phyloP scores from a whole-genome alignment of 2,888 invertebrate genomes.

The Morpho deidamia region DNA sequence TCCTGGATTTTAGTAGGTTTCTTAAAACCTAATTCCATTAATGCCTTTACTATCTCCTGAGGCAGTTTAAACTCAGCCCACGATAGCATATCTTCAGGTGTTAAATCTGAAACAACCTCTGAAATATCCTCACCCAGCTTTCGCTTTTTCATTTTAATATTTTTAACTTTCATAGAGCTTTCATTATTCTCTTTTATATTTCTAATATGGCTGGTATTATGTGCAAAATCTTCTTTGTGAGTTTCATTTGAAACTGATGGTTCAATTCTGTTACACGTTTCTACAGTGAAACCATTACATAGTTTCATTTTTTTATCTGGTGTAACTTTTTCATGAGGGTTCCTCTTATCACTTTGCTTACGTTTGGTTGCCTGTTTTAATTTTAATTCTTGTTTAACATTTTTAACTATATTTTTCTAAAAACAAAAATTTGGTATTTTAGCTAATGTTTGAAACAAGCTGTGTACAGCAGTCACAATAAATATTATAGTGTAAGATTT shows the following conservation, averaged over 20 bases:
- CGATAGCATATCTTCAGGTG: slow-evolving; percentile 70
- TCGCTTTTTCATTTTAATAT: slow-evolving; percentile 33
- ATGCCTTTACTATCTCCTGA: slow-evolving; percentile 82
- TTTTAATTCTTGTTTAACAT: neutral
- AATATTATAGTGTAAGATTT: too few species aligned
- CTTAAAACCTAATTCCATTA: slow-evolving; percentile 86
- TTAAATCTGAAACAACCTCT: slow-evolving; percentile 36
- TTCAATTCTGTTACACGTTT: slow-evolving; percentile 38
- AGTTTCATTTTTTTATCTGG: slow-evolving; percentile 46
- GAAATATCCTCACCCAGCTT: slow-evolving; percentile 50
- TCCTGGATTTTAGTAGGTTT: slow-evolving; percentile 94
- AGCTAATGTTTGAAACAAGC: too few species aligned
- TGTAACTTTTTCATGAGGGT: slow-evolving; percentile 31
- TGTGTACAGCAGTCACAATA: too few species aligned
- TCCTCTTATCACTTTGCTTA: slow-evolving; percentile 18
- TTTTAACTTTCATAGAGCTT: too few species aligned
- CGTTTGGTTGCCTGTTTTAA: neutral
- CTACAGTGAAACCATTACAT: slow-evolving; percentile 59
- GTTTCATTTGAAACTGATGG: slow-evolving; percentile 47
- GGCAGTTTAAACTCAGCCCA: slow-evolving; percentile 86
- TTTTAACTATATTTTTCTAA: slow-evolving; percentile 36
- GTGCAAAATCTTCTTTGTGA: slow-evolving; percentile 12
- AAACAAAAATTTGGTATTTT: slow-evolving; percentile 13
- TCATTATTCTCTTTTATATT: too few species aligned
- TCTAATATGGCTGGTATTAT: too few species aligned